These are phyloP conservation scores for Coelogynopora nodosa DNA, from an alignment of 2,888 invertebrate species.

Conservation along the genomic window DNA sequence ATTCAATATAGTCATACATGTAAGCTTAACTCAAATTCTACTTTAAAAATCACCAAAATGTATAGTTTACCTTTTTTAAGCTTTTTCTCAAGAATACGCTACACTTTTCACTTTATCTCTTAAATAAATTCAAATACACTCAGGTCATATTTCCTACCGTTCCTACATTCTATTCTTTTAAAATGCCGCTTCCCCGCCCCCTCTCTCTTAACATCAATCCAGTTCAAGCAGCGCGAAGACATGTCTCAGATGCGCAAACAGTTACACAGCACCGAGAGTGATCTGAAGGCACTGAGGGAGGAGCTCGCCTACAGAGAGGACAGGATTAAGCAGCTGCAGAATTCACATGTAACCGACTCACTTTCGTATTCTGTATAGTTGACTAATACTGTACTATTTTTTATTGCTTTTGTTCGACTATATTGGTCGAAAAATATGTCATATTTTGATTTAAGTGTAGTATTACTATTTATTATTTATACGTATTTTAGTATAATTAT, in stretches of 20 bases:
- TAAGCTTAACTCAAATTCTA: too few relatives aligned
- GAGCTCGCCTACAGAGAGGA: conserved; percentile 46
- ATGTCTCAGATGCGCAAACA: conserved; percentile 37
- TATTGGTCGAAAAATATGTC: background rate
- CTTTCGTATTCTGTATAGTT: background rate
- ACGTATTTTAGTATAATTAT: too few relatives aligned
- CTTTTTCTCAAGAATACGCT: background rate
- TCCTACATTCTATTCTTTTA: background rate
- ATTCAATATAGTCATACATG: too few relatives aligned
- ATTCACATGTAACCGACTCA: conserved; percentile 38
- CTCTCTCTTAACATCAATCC: background rate
- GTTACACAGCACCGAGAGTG: conserved; percentile 42
- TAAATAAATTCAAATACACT: background rate
- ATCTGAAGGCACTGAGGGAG: conserved; percentile 42
- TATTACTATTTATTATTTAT: too few relatives aligned
- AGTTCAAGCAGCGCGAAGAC: conserved; percentile 44
- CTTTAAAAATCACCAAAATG: too few relatives aligned
- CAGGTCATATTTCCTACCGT: background rate
- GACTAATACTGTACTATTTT: background rate
- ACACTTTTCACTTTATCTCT: background rate
- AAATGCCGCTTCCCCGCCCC: background rate
- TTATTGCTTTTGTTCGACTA: background rate
- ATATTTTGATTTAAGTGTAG: too few relatives aligned
- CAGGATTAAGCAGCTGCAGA: conserved; percentile 43
- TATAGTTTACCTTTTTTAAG: too few relatives aligned